Base-by-base conservation (phyloP, 2,797 vertebrate species). In the Staurois parvus region DNA sequence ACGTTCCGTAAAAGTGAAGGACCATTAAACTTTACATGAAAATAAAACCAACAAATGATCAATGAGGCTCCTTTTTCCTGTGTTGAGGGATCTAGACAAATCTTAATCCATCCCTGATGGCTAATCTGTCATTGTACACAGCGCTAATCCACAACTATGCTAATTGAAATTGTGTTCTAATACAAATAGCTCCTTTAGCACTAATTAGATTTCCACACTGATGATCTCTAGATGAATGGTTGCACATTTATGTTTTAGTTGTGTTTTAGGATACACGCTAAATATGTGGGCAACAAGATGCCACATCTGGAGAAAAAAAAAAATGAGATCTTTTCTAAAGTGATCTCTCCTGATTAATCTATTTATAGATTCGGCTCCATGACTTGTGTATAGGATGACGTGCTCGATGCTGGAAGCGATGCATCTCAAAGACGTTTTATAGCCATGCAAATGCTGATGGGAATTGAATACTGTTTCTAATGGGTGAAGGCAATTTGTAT, bases 151-250 rank as follows among this genome's bases (percentile, higher is more conserved):
- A 11, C 56, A 48, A 9, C 68, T 30, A 81, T 81, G 68, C 48
- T 81, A 81, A 81, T 81, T 81, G 68, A 59, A 70, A 59, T 81
- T 29, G 26, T 72, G 40, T 45, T 73, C n/a, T 42, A 73, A 81
- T 56, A 34, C 66, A 70, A 59, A 72, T 72, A 59, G 30, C 64
- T 21, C 30, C 42, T 72, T 79, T 79, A 79, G 64, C 66, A 52
- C 77, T 72, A 81, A 81, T 81, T 81, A 72, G 67, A 81, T 81
- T 72, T 81, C 48, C 48, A 81, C 68, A 32, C 68, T 72, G 68
- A 37, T 72, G 48, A 72, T 69, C 42, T 45, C 24, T 52, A 52
- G 77, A 48, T 69, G 40, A 79, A 79, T 72, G 56, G 64, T 29
- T 26, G n/a, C n/a, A 37, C 30, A 62, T 21, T 69, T 37, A 26